These are phyloP conservation scores for Drosophila obscura DNA, from an alignment of 1,140 invertebrate genomes.

Conservation along the genomic window DNA sequence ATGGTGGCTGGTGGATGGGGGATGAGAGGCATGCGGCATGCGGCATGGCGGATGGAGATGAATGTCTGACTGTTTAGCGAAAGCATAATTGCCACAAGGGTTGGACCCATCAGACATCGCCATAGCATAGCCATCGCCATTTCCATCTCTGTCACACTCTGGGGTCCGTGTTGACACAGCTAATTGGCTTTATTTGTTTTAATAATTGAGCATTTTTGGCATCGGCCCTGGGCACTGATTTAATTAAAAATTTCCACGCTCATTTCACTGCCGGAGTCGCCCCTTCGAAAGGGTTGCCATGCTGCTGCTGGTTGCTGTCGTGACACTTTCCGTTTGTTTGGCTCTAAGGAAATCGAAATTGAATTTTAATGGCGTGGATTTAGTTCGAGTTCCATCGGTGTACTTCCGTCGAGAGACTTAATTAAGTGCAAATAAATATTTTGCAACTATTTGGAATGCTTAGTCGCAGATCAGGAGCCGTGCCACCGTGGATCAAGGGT, in stretches of 20 bases:
- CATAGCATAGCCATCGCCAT: conserved; percentile 6
- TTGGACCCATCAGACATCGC: conserved; percentile 33
- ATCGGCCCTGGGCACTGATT: conserved; percentile 66
- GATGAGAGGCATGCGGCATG: not conserved
- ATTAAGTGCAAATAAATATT: conserved; percentile 79
- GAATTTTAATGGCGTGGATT: conserved; percentile 74
- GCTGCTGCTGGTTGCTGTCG: not conserved
- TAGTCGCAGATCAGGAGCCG: conserved; percentile 41
- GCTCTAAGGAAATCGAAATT: conserved; percentile 56
- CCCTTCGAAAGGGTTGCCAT: conserved; percentile 55
- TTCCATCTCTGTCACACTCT: conserved; percentile 3
- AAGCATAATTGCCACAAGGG: conserved; percentile 65
- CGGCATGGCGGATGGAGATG: conserved; percentile 6
- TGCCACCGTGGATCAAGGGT: conserved; percentile 17
- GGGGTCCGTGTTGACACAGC: conserved; percentile 76
- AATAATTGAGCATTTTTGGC: conserved; percentile 82
- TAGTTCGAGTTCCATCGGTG: not conserved
- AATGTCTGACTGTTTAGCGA: conserved; percentile 55
- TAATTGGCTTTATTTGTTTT: conserved; percentile 84
- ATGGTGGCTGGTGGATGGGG: conserved; percentile 17
- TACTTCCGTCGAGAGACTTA: conserved; percentile 55
- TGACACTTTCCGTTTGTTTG: conserved; percentile 44
- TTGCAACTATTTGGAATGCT: conserved; percentile 65
- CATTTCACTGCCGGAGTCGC: not conserved
- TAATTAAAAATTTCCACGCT: conserved; percentile 74